A percentile compares a stretch with the other conserved stretches of the same genome.
Conservation (phyloP, 2,797 vertebrate genomes). For the Tachyglossus aculeatus region DNA sequence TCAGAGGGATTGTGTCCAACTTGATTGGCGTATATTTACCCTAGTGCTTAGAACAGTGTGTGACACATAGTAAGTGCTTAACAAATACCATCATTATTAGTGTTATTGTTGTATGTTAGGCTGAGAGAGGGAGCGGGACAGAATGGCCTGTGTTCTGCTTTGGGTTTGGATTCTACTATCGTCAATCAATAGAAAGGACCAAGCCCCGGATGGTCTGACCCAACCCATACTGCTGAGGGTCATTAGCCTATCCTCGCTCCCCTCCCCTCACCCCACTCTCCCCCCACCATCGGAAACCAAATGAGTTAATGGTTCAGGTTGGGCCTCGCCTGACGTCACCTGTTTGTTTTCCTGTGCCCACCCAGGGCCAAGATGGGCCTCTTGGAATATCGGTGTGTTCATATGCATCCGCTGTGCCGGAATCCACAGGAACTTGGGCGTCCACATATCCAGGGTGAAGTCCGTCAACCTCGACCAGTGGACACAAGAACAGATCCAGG, state of each 20-base stretch:
- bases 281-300: not conserved
- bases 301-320: not conserved
- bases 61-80: too few species aligned
- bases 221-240: constrained; percentile 1
- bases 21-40: too few species aligned
- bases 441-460: constrained; percentile 98
- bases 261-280: not conserved
- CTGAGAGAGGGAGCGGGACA: too few species aligned
- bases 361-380: constrained; percentile 95
- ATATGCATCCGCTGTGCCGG: constrained; percentile 97
- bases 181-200: not conserved
- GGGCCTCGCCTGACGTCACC: not conserved
- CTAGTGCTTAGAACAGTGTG: too few species aligned
- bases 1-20: too few species aligned
- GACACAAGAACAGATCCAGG: constrained; percentile 98
- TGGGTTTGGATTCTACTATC: not conserved
- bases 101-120: too few species aligned
- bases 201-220: not conserved
- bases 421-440: constrained; percentile 96
- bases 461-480: constrained; percentile 98
- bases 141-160: too few species aligned
- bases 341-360: not conserved
- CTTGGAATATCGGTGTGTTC: constrained; percentile 98
- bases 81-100: too few species aligned
- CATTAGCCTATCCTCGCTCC: not conserved